These are phyloP conservation scores for Pristionchus entomophagus DNA, from an alignment of 2,888 invertebrate species.

Conservation along the genomic window DNA sequence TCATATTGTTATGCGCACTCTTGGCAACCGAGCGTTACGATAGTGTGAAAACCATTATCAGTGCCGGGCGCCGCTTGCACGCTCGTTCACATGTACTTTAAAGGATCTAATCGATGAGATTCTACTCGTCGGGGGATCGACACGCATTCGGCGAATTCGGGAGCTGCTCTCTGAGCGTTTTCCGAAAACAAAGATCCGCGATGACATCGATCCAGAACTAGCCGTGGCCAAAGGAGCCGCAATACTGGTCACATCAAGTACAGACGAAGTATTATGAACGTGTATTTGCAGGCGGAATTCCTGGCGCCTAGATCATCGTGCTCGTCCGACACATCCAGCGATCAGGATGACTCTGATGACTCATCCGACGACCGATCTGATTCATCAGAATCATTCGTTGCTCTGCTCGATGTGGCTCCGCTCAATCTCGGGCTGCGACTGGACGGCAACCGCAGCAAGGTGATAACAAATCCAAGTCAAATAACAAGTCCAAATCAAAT, in stretches of 20 bases:
- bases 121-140: conserved; percentile 25
- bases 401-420: neutral
- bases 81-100: neutral
- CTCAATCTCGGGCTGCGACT: neutral
- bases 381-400: neutral
- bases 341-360: neutral
- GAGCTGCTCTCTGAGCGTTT: neutral
- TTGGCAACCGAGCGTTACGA: no score
- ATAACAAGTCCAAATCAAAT: neutral
- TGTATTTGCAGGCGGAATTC: neutral
- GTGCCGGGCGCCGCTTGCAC: no score
- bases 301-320: neutral
- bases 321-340: neutral
- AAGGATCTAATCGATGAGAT: neutral
- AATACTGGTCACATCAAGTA: neutral
- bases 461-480: neutral
- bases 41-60: no score
- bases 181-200: neutral
- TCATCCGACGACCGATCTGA: no score
- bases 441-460: neutral
- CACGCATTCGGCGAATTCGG: neutral
- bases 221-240: neutral
- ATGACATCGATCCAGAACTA: neutral
- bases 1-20: no score
- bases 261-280: neutral